phyloP scores from a whole-genome alignment of 1,140 invertebrate species.

The Bombus soroeensis region DNA sequence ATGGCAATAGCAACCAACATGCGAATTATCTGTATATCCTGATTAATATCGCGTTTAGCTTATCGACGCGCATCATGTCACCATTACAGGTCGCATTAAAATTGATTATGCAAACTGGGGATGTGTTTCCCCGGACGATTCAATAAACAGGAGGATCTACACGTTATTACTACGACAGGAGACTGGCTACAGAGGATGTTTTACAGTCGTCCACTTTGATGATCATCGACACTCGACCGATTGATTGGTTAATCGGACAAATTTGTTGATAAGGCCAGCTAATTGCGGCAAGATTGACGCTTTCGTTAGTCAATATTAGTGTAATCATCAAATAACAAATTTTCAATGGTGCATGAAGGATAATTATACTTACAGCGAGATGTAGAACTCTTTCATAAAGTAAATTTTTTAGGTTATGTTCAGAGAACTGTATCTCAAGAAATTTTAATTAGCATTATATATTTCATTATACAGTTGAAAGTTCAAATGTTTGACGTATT shows the following conservation, averaged over 20 bases:
- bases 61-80: neutral
- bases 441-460: too few species aligned
- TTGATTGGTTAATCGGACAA: neutral
- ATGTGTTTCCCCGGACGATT: neutral
- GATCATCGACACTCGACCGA: neutral
- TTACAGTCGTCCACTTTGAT: neutral
- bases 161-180: neutral
- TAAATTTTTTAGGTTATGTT: neutral
- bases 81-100: slow-evolving; percentile 27
- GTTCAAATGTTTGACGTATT: too few species aligned
- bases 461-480: too few species aligned
- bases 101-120: slow-evolving; percentile 44
- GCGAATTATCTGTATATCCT: neutral
- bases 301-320: neutral
- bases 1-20: neutral
- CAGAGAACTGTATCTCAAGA: neutral
- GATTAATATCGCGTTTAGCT: slow-evolving; percentile 35
- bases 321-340: neutral
- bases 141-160: neutral
- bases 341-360: neutral
- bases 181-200: neutral
- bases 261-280: neutral
- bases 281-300: neutral
- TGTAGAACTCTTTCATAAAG: too few species aligned
- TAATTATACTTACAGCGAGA: neutral